A percentile compares a stretch with the other conserved stretches of the same genome.
These are phyloP conservation scores for Phalacrocorax pelagicus DNA, from an alignment of 2,113 vertebrate genomes.

Conservation along the genomic window DNA sequence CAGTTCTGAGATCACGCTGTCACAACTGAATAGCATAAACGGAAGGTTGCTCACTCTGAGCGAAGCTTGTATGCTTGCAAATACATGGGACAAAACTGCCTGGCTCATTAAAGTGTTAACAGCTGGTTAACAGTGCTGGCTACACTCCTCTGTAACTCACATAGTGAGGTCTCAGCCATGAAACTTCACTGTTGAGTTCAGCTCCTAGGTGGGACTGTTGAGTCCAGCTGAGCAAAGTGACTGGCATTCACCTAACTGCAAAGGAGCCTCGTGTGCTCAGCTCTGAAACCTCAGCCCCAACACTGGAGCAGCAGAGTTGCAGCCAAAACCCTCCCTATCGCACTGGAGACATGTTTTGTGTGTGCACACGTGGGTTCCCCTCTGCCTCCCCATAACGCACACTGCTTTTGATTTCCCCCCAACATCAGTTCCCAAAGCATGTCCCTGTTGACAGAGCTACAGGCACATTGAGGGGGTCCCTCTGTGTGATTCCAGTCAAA, in stretches of 20 bases:
- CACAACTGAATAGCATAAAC: background rate
- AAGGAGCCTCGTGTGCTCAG: background rate
- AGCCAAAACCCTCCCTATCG: background rate
- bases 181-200: background rate
- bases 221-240: background rate
- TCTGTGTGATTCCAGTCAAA: background rate
- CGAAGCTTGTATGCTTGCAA: rapidly evolving
- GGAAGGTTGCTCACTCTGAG: background rate
- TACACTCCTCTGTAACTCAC: background rate
- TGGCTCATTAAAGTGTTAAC: background rate
- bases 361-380: rapidly evolving
- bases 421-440: background rate
- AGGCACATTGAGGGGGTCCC: background rate
- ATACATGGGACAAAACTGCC: too few species aligned
- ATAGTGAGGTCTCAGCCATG: background rate
- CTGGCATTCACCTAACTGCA: background rate
- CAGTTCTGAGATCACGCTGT: background rate
- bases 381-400: background rate
- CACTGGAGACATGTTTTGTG: background rate
- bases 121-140: background rate
- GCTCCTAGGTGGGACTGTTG: background rate
- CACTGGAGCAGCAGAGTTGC: background rate
- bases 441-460: background rate
- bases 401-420: background rate
- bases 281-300: background rate